Conservation (phyloP, 2,113 vertebrate species). For the Perognathus longimembris region DNA sequence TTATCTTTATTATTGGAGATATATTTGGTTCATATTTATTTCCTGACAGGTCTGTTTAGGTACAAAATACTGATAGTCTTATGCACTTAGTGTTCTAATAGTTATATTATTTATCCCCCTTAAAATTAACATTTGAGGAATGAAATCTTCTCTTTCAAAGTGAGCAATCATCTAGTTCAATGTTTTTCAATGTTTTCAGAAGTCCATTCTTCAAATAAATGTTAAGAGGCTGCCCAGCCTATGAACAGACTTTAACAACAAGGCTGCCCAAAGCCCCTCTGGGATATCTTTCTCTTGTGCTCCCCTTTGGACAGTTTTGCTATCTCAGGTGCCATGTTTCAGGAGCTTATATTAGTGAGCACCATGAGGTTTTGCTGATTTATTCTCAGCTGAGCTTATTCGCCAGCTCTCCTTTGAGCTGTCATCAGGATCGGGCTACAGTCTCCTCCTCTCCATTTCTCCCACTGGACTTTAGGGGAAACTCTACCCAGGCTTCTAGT, state of each 20-base stretch:
- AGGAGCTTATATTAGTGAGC: background rate
- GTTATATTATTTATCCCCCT: background rate
- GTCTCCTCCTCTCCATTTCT: background rate
- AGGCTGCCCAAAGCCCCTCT: background rate
- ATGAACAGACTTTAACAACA: no score
- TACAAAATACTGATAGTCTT: background rate
- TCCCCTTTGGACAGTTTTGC: background rate
- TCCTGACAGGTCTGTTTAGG: background rate
- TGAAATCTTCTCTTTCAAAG: slow-evolving; percentile 15
- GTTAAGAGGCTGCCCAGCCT: background rate
- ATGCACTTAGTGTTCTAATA: background rate
- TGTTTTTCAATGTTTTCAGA: background rate
- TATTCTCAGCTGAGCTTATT: background rate
- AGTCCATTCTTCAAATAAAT: background rate
- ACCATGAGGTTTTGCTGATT: background rate
- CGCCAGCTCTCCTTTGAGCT: no score
- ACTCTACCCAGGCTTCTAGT: background rate
- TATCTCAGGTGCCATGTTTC: background rate
- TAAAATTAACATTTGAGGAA: background rate
- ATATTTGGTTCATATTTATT: background rate
- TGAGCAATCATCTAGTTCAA: background rate
- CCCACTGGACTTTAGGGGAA: background rate
- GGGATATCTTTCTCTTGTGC: background rate
- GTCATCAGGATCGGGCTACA: background rate
- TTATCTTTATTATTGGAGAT: background rate